Percentiles rank a stretch among this genome's conserved stretches.
Evolutionary conservation across 2,888 invertebrate genomes (phyloP).

Genomic region (Hybos culiciformis): DNA sequence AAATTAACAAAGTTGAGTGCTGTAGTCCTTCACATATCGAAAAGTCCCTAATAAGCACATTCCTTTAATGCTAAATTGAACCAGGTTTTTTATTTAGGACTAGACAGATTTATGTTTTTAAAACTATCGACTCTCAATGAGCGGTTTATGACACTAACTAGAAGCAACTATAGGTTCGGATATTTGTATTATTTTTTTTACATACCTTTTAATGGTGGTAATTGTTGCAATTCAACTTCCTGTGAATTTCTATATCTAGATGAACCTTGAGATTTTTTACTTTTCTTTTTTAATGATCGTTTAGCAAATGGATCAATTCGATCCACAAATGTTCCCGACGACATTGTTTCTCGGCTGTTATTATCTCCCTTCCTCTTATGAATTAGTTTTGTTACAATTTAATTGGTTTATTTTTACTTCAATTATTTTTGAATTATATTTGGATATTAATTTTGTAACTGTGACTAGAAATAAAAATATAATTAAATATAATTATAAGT

Average conservation of each 20-base stretch:
- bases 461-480: too few relatives aligned
- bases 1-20: too few relatives aligned
- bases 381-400: too few relatives aligned
- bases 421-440: neutral
- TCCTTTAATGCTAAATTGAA: neutral
- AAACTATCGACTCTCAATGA: neutral
- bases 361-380: neutral
- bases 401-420: neutral
- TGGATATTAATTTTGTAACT: neutral
- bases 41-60: too few relatives aligned
- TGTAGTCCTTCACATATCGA: too few relatives aligned
- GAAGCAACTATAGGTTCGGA: too few relatives aligned
- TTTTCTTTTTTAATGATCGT: slow-evolving; percentile 94
- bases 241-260: slow-evolving; percentile 96
- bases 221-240: slow-evolving; percentile 91
- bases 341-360: slow-evolving; percentile 25
- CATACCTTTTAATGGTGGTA: slow-evolving; percentile 92
- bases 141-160: too few relatives aligned
- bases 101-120: neutral
- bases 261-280: slow-evolving; percentile 97
- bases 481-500: too few relatives aligned
- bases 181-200: neutral
- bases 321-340: slow-evolving; percentile 90
- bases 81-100: neutral
- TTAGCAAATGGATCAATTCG: slow-evolving; percentile 99